Base-by-base conservation (phyloP, 2,888 invertebrate genomes). In the Temnothorax rugatulus region DNA sequence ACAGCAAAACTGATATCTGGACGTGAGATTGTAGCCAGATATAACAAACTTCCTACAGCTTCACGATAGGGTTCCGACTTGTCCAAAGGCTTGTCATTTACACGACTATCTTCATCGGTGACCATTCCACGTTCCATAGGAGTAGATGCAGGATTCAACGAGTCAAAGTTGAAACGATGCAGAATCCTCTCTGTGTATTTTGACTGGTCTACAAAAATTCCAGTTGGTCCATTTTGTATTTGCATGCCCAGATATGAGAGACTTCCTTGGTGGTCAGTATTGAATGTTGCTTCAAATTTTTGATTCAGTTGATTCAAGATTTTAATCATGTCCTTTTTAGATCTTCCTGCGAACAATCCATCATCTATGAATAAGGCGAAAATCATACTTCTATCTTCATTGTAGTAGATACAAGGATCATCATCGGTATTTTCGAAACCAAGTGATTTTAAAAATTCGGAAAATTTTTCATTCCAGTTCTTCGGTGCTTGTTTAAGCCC, bases 331-430 rank as follows among this genome's bases (percentile, higher is more conserved):
- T 82, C 66, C 34, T 84, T 38, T 68, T 85, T 76, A 59, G 84
- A 29, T 8, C 59, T 75, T 50, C 91, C 90, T 18, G 54, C 83
- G 25, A 91, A 66, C 8, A 92, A 50, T 0, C 91, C 91, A 74
- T 92, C 92, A 82, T 91, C 90, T 9, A 92, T 91, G 82, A 87
- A 89, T 38, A 91, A 57, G 5, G 38, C 83, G 38, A 90, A 64
- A 13, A 91, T 86, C 1, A 89, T 75, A 25, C 44, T 87, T 83
- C 38, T 90, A 7, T 90, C 82, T 64, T 86, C 47, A 66, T 91
- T 91, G 57, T 91, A 92, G 57, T 88, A 90, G 18, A 92, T 84
- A 75, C 92, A 92, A 1, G 90, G 91, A 82, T 91, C 90, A 79
- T 91, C 91, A 85, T 92, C 92, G 5, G 90, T 91, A n/a, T 79